Base-by-base conservation (phyloP, 2,797 vertebrate species). In the Parambassis ranga region DNA sequence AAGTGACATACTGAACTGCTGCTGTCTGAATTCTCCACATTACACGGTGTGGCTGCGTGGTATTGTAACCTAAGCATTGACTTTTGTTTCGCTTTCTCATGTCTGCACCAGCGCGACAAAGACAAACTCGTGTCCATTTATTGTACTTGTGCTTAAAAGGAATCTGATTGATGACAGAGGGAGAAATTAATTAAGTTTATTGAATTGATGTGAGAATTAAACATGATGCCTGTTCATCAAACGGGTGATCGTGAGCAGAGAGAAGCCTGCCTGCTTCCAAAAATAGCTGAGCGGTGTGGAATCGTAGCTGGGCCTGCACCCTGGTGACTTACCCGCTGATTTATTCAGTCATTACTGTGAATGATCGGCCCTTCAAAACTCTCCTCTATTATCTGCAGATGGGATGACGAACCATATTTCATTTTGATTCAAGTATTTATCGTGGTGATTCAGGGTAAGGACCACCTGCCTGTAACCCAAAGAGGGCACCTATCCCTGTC, bases 291-390 rank as follows among this genome's bases (percentile, higher is more conserved):
- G 88, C 44, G 14, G 75, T 38, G 55, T 61, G 51, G 81, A 71
- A 65, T 53, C 10, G 33, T 24, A 52, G 69, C 39, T 26, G 67
- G 76, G 69, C 84, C 86, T 83, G 91, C 90, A 88, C 67, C 79
- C 85, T 14, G 66, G 75, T 89, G 89, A 89, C 82, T 69, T 82
- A 61, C 73, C 69, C 56, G 18, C 90, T 94, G 93, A 95, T 94
- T 93, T 92, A 95, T 93, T 94, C 92, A 79, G 83, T 91, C 93
- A 93, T 94, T 92, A 94, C 90, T 76, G 81, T 92, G 93, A 96
- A 91, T 86, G 90, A 95, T 92, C 71, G 89, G 85, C 88, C 90
- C 90, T 94, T 94, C 90, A 85, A 83, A 90, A 87, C 79, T 92
- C 90, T 92, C 88, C 87, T 88, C 91, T 90, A 90, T 92, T 93